Percentiles rank a stretch among this genome's conserved stretches.
Evolutionary conservation across 2,797 vertebrate genomes (phyloP).

Genomic region (Neoniphon sammara): DNA sequence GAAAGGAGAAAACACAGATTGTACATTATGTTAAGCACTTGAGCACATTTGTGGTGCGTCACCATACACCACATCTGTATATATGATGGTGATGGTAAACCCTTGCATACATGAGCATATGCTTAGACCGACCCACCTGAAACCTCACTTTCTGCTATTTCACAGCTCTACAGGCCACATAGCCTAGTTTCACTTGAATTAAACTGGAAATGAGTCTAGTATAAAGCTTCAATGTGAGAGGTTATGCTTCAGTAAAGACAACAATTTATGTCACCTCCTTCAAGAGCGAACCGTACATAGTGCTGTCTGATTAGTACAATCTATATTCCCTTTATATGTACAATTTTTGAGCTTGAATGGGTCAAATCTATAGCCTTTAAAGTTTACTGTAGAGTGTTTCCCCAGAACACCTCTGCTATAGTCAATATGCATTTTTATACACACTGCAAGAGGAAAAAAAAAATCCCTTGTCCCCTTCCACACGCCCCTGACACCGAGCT

Average conservation of each 20-base stretch:
- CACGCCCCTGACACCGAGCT: conserved; percentile 4
- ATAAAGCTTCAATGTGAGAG: neutral
- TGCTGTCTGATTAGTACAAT: neutral
- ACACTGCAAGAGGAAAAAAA: neutral
- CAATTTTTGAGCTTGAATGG: no score
- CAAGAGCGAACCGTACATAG: neutral
- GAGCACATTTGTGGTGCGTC: neutral
- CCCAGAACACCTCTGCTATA: neutral
- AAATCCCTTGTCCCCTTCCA: conserved; percentile 1
- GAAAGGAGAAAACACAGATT: conserved; percentile 48
- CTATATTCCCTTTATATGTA: no score
- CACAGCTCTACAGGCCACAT: neutral
- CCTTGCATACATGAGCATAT: neutral
- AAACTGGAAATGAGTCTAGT: neutral
- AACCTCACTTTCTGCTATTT: conserved; percentile 6
- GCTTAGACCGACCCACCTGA: conserved; percentile 1
- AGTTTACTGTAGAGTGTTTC: no score
- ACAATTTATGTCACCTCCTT: neutral
- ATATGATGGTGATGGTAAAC: neutral
- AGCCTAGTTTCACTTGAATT: neutral
- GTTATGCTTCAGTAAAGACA: no score
- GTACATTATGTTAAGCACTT: neutral
- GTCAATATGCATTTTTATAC: neutral
- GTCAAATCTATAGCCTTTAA: no score
- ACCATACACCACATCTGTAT: neutral